Evolutionary conservation across 2,888 invertebrate species (phyloP).

Genomic region (Odontomyia ornata): DNA sequence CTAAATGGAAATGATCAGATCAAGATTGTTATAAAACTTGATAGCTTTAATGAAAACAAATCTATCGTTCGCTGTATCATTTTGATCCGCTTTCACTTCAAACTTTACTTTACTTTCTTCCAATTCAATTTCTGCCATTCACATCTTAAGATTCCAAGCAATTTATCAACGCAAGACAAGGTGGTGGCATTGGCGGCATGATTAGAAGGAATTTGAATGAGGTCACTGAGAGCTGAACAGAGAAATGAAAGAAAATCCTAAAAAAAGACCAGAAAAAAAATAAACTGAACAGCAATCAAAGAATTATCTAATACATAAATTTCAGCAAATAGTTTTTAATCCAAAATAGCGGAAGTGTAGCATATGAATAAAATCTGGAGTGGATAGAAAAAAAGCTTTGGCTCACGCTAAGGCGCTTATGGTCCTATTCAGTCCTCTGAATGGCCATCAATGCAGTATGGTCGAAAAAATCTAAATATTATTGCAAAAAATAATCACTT

Average conservation of each 20-base stretch:
- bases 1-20: too few relatives aligned
- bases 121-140: background rate
- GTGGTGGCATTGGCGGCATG: background rate
- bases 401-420: too few relatives aligned
- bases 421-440: too few relatives aligned
- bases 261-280: background rate
- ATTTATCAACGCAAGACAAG: background rate
- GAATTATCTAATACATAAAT: constrained; percentile 23
- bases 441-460: too few relatives aligned
- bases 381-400: too few relatives aligned
- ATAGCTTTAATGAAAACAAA: too few relatives aligned
- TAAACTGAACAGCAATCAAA: background rate
- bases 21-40: too few relatives aligned
- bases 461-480: too few relatives aligned
- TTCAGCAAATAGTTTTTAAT: background rate
- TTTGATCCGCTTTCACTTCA: constrained; percentile 36
- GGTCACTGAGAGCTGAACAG: background rate
- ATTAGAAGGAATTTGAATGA: background rate
- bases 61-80: background rate
- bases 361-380: too few relatives aligned
- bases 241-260: too few relatives aligned
- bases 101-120: constrained; percentile 20
- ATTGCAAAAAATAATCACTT: too few relatives aligned
- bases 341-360: constrained; percentile 1
- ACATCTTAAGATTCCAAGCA: constrained; percentile 5